These are phyloP conservation scores for Heliconius nattereri DNA, from an alignment of 1,140 invertebrate genomes.

Conservation along the genomic window DNA sequence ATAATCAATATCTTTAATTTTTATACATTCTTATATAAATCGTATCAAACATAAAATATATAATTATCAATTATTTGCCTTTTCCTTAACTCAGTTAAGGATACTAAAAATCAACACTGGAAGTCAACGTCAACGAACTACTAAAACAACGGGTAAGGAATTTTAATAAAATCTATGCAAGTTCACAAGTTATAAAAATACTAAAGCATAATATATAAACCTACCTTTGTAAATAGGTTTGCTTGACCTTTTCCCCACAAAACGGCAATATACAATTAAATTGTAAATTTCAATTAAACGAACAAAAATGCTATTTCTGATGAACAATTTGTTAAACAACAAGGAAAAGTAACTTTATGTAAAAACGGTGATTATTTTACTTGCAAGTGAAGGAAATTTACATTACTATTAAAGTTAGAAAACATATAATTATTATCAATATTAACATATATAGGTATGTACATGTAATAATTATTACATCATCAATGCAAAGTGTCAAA, in stretches of 20 bases:
- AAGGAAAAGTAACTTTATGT: neutral
- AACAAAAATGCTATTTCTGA: neutral
- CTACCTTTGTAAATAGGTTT: neutral
- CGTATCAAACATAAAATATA: no score
- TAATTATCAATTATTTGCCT: no score
- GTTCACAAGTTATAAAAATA: no score
- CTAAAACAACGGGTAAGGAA: no score
- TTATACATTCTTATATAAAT: neutral
- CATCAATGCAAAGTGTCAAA: neutral
- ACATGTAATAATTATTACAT: neutral
- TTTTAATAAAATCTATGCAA: no score
- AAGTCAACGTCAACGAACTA: no score
- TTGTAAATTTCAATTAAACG: no score
- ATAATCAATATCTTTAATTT: neutral
- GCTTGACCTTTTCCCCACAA: neutral
- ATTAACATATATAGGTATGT: neutral
- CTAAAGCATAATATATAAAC: no score
- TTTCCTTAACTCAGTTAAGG: no score
- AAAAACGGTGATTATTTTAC: neutral
- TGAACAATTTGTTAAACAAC: neutral
- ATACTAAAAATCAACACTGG: no score
- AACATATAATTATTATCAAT: conserved; percentile 8
- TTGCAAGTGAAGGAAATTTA: neutral
- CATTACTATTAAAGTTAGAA: neutral
- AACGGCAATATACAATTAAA: no score